phyloP scores from a whole-genome alignment of 2,113 vertebrate genomes.

The Hydropotes inermis region DNA sequence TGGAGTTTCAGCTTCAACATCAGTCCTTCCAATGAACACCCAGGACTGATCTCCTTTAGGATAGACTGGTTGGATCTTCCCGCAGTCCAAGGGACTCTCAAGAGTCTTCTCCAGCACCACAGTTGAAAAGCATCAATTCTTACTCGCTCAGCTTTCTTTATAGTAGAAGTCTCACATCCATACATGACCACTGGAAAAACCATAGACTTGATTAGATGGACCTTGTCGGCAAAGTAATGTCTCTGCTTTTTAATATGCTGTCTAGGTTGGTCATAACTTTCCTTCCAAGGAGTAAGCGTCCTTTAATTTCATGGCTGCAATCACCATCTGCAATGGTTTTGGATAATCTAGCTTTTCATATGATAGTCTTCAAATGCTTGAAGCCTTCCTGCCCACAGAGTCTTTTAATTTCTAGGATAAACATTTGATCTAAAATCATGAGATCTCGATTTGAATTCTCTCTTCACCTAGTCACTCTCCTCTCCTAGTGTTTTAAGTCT shows the following conservation, averaged over 20 bases:
- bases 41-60: neutral
- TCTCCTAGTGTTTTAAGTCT: neutral
- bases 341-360: neutral
- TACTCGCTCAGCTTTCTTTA: neutral
- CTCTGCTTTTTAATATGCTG: neutral
- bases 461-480: neutral
- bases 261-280: neutral
- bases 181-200: neutral
- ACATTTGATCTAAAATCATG: neutral
- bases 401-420: neutral
- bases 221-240: neutral
- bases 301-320: neutral
- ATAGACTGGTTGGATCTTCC: too few relatives aligned
- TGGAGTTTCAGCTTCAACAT: neutral
- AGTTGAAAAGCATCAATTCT: neutral
- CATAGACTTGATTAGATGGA: neutral
- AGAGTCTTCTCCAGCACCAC: too few relatives aligned
- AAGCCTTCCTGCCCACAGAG: neutral
- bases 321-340: neutral
- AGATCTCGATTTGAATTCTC: neutral
- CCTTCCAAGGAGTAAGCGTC: neutral
- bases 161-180: neutral
- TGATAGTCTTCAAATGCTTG: neutral
- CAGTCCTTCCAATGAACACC: neutral
- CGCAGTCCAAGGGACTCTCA: too few relatives aligned